Base-by-base conservation (phyloP, 1,140 invertebrate species). In the Caenorhabditis tropicalis region DNA sequence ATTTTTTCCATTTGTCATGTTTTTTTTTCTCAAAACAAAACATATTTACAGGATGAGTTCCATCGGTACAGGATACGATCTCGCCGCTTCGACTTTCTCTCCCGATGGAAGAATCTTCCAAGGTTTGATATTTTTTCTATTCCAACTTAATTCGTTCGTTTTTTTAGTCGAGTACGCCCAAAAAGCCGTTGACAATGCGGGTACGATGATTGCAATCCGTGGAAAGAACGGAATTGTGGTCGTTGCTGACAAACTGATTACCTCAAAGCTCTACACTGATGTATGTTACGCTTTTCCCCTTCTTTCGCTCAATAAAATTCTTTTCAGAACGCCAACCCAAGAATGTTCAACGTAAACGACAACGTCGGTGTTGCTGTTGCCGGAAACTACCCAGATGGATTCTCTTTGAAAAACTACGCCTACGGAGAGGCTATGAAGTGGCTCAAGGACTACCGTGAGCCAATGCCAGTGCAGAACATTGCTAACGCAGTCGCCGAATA, bases 101-200 rank as follows among this genome's bases (percentile, higher is more conserved):
- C 98, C 98, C 15, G 98, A 99, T 92, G 98, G 98, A 19, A 86
- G 90, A 29, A 90, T 89, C 81, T 91, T 89, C 86, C 89, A 89
- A 86, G 70, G 65, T 88, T 48, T 82, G 88, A 88, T 85, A 48
- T 31, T 31, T 80, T 21, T 87, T 74, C 39, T 83, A 27, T 31
- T 70, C 24, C 16, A n/a, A 56, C 49, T 70, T 43, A 98, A 99
- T 92, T 93, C 96, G 89, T 96, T n/a, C n/a, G n/a, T 99, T 70
- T 99, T 99, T 93, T 97, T 99, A 94, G 96, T 99, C 0, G 98
- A 99, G 93, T 99, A 99, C 93, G 98, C 98, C 31, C 95, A 96
- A 79, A 99, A 99, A 93, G 98, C 98, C 19, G 97, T 99, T 2
- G 98, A 99, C 93, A 98, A 98, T 89, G 98, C 96, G 91, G 97